These are phyloP conservation scores for Sceloporus undulatus DNA, from an alignment of 2,113 vertebrate species.

Conservation along the genomic window DNA sequence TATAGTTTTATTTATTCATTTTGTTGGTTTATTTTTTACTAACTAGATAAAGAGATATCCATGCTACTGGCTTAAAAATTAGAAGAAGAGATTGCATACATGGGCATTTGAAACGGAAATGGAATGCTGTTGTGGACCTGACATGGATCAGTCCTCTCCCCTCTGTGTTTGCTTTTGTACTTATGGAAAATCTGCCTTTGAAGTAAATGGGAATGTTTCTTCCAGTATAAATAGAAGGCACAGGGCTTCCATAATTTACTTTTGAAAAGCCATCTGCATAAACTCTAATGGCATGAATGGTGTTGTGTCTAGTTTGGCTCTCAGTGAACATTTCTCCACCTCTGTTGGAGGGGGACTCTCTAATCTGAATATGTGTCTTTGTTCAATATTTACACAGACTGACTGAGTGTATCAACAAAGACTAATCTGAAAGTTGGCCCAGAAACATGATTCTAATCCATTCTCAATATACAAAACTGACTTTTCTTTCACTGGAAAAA, in stretches of 20 bases:
- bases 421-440: background rate
- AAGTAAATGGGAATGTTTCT: background rate
- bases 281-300: background rate
- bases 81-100: too few species aligned
- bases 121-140: background rate
- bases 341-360: background rate
- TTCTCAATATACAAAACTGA: background rate
- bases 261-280: background rate
- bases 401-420: background rate
- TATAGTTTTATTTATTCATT: too few species aligned
- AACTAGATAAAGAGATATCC: too few species aligned
- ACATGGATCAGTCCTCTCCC: background rate
- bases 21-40: too few species aligned
- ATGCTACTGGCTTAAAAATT: too few species aligned
- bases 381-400: background rate
- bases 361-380: background rate
- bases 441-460: constrained; percentile 5
- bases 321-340: background rate
- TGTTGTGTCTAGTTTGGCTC: background rate
- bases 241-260: background rate
- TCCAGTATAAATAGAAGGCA: background rate
- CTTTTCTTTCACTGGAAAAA: background rate
- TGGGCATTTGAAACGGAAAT: too few species aligned
- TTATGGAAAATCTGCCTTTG: background rate
- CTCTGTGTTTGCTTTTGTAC: background rate